phyloP scores from a whole-genome alignment of 92 coral and sea anemone species.

The Epizoanthus fatuus region DNA sequence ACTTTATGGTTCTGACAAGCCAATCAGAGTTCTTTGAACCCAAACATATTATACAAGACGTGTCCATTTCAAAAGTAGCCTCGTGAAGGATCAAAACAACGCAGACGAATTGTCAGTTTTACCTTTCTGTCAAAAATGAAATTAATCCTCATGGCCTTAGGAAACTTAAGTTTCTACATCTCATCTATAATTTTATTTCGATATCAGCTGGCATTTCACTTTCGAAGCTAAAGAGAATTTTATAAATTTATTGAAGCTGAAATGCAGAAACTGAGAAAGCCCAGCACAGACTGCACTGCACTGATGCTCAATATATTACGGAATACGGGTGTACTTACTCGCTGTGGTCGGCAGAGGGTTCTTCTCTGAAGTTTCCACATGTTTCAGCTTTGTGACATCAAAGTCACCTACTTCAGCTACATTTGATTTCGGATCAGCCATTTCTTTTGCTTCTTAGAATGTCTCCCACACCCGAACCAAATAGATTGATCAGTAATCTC shows the following conservation, averaged over 20 bases:
- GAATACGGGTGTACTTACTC: slow-evolving; percentile 52
- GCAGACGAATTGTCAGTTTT: neutral
- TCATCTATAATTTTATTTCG: neutral
- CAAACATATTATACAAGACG: too few species aligned
- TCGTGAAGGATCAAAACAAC: neutral
- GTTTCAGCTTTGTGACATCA: slow-evolving; percentile 78
- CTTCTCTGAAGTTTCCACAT: slow-evolving; percentile 84
- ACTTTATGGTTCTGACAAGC: neutral
- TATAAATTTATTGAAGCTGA: neutral
- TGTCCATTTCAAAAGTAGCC: neutral
- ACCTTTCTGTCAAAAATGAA: neutral
- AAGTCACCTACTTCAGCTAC: slow-evolving; percentile 75
- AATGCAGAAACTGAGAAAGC: neutral
- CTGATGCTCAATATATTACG: slow-evolving; percentile 5
- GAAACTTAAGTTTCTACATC: neutral
- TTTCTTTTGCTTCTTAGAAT: neutral
- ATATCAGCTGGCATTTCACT: neutral
- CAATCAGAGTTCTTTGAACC: neutral
- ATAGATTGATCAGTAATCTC: slow-evolving; percentile 24
- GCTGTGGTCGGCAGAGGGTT: slow-evolving; percentile 84
- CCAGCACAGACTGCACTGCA: neutral
- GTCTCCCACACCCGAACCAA: neutral
- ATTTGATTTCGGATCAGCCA: slow-evolving; percentile 54
- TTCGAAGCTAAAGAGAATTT: neutral
- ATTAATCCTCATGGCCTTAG: neutral